These are phyloP conservation scores for Caranx ignobilis DNA, from an alignment of 2,113 vertebrate genomes.

Conservation along the genomic window DNA sequence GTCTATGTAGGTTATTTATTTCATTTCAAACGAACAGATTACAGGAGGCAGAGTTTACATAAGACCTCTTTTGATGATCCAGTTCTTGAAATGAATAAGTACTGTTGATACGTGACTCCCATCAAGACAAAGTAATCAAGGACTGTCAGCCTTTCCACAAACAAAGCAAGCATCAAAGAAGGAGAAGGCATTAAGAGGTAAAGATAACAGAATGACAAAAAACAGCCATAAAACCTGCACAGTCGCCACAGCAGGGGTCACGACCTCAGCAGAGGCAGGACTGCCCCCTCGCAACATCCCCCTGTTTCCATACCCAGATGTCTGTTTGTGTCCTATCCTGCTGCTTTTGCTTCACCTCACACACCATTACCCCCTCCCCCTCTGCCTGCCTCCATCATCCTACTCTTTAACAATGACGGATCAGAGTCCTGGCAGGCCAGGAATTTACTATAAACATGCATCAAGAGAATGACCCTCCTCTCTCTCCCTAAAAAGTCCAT, in stretches of 20 bases:
- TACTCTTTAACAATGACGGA: slow-evolving; percentile 65
- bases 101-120: background rate
- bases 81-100: background rate
- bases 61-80: background rate
- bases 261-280: slow-evolving; percentile 44
- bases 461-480: slow-evolving; percentile 29
- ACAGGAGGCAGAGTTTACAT: background rate
- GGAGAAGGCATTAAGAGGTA: background rate
- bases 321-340: slow-evolving; percentile 32
- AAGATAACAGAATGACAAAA: slow-evolving; percentile 37
- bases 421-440: slow-evolving; percentile 34
- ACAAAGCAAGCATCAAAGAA: background rate
- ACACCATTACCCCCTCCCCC: slow-evolving; percentile 27
- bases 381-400: slow-evolving; percentile 38
- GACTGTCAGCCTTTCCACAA: background rate
- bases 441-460: slow-evolving; percentile 61
- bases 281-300: background rate
- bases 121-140: background rate
- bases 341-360: slow-evolving; percentile 53
- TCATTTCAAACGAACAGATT: background rate
- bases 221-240: slow-evolving; percentile 33
- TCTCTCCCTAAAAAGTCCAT: slow-evolving; percentile 26
- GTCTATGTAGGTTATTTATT: background rate
- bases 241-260: slow-evolving; percentile 28
- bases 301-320: slow-evolving; percentile 18